phyloP scores from a whole-genome alignment of 2,888 invertebrate species.

The Acanthosoma haemorrhoidale region DNA sequence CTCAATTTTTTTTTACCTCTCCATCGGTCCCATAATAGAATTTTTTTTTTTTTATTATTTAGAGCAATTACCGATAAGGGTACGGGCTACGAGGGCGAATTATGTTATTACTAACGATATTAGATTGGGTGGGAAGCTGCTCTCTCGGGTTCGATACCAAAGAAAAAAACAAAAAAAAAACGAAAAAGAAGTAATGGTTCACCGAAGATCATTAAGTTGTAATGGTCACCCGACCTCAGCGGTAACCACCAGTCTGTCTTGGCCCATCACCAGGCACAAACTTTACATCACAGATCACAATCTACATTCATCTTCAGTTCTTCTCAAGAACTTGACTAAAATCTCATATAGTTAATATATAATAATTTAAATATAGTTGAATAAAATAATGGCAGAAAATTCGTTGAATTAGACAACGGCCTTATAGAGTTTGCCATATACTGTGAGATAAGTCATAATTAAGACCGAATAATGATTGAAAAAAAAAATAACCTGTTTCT shows the following conservation, averaged over 20 bases:
- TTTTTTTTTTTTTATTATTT: background rate
- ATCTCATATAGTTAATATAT: too few relatives aligned
- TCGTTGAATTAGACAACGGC: too few relatives aligned
- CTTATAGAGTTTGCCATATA: too few relatives aligned
- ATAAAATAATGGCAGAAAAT: too few relatives aligned
- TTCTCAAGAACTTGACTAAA: too few relatives aligned
- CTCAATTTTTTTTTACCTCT: background rate
- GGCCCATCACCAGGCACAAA: too few relatives aligned
- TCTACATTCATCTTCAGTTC: background rate
- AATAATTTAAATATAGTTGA: too few relatives aligned
- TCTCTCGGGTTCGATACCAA: background rate
- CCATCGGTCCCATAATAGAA: background rate
- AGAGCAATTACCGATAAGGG: background rate
- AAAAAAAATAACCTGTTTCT: too few relatives aligned
- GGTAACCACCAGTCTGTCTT: background rate
- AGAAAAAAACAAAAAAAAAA: background rate
- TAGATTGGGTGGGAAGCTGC: background rate
- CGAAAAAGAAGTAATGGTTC: background rate
- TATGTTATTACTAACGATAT: slow-evolving; percentile 21
- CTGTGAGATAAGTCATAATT: too few relatives aligned
- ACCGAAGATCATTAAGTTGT: slow-evolving; percentile 11
- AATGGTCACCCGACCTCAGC: background rate
- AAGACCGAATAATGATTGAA: too few relatives aligned
- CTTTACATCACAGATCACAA: background rate
- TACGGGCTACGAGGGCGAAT: background rate